Evolutionary conservation across 2,797 vertebrate species (phyloP).

Genomic region (Acestrorhynchus altus): DNA sequence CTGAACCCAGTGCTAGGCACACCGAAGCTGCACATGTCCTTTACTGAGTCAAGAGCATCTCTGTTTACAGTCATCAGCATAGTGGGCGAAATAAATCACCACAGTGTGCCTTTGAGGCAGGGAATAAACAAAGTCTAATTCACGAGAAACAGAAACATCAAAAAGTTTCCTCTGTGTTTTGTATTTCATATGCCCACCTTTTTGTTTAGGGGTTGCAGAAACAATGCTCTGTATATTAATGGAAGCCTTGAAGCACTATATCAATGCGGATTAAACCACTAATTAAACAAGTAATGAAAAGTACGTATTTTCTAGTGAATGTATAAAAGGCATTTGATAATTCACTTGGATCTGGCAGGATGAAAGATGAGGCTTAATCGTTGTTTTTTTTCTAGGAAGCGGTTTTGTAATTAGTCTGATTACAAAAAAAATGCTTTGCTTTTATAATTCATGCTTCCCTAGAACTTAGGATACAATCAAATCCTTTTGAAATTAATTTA

Average conservation of each 20-base stretch:
- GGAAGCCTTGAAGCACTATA: not conserved
- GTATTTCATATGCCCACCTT: not conserved
- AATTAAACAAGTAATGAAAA: conserved; percentile 13
- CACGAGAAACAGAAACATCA: conserved; percentile 31
- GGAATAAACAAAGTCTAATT: conserved; percentile 20
- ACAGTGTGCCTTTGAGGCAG: conserved; percentile 3
- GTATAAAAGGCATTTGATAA: not conserved
- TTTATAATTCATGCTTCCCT: no score
- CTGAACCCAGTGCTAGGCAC: conserved; percentile 22
- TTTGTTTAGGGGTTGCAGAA: not conserved
- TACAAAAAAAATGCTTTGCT: not conserved
- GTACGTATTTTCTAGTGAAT: not conserved
- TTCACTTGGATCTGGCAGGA: not conserved
- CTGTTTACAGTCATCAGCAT: conserved; percentile 44
- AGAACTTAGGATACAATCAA: no score
- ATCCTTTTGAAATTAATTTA: no score
- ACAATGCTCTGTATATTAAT: not conserved
- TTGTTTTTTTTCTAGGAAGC: not conserved
- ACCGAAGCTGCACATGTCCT: conserved; percentile 37
- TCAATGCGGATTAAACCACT: not conserved
- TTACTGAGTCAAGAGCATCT: conserved; percentile 43
- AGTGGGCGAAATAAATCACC: conserved; percentile 49
- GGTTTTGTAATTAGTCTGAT: not conserved
- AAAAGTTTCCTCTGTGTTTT: conserved; percentile 21
- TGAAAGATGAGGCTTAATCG: conserved; percentile 3